phyloP scores from a whole-genome alignment of 2,888 invertebrate genomes.

The Myopa testacea region DNA sequence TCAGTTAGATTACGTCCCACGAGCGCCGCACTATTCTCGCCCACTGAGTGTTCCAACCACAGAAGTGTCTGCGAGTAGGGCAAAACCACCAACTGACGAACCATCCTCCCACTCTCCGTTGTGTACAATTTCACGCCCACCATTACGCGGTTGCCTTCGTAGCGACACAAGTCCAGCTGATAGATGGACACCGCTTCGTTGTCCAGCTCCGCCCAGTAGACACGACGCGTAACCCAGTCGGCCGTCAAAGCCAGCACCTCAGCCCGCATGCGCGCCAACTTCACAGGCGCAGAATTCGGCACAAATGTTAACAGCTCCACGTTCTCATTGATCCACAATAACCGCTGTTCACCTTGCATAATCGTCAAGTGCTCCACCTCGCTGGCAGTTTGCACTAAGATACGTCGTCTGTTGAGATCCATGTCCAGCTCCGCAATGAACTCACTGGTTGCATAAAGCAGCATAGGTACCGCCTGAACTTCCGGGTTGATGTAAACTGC shows the following conservation, averaged over 20 bases:
- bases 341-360: constrained; percentile 74
- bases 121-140: constrained; percentile 71
- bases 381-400: constrained; percentile 75
- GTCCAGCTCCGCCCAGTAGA: constrained; percentile 83
- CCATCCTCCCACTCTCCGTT: constrained; percentile 72
- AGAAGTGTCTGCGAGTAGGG: constrained; percentile 80
- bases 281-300: constrained; percentile 65
- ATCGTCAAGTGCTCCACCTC: constrained; percentile 76
- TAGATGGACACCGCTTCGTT: constrained; percentile 71
- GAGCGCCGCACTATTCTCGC: constrained; percentile 51
- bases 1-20: constrained; percentile 55
- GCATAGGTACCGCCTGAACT: constrained; percentile 82
- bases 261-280: constrained; percentile 72
- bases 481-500: constrained; percentile 76
- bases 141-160: constrained; percentile 71
- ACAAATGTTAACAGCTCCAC: constrained; percentile 64
- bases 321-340: constrained; percentile 82
- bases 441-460: constrained; percentile 80
- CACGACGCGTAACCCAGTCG: constrained; percentile 88
- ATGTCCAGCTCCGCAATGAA: constrained; percentile 81
- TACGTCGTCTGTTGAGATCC: constrained; percentile 75
- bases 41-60: constrained; percentile 76
- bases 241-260: constrained; percentile 77
- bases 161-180: constrained; percentile 76
- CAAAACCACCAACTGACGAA: constrained; percentile 79